Percentiles rank a stretch among this genome's conserved stretches.
Conservation (phyloP, 2,888 invertebrate genomes). For the Galeruca laticollis region DNA sequence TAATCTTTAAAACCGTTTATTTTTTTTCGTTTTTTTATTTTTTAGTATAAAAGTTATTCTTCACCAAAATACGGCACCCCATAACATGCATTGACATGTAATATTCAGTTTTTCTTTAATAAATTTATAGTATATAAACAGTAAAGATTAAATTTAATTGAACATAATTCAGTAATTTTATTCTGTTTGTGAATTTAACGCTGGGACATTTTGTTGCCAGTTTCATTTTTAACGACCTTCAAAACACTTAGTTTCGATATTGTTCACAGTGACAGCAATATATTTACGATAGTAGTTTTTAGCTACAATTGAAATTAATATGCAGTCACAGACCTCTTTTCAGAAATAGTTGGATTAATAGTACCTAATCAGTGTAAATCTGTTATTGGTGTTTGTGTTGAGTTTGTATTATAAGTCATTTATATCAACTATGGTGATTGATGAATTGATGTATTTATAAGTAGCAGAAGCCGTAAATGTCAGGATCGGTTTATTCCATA, state of each 20-base stretch:
- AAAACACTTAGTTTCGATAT: background rate
- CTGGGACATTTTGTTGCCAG: background rate
- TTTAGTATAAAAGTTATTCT: no score
- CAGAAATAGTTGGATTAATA: background rate
- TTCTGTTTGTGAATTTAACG: background rate
- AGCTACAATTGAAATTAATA: background rate
- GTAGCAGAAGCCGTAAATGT: constrained; percentile 1
- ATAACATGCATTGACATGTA: no score
- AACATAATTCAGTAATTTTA: background rate
- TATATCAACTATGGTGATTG: constrained; percentile 6
- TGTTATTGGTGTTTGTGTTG: constrained; percentile 9
- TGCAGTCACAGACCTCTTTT: background rate
- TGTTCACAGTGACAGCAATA: background rate
- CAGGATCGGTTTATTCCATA: constrained; percentile 3
- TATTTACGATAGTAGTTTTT: background rate
- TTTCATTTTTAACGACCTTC: background rate
- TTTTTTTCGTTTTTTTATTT: no score
- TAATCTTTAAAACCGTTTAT: no score
- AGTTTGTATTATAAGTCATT: background rate
- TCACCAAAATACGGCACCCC: no score
- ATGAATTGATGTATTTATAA: background rate
- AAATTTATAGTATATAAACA: no score
- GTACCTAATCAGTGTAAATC: constrained; percentile 13
- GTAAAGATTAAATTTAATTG: no score
- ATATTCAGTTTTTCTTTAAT: no score